These are phyloP conservation scores for Oostethus manadensis DNA, from an alignment of 2,113 vertebrate species.

Conservation along the genomic window DNA sequence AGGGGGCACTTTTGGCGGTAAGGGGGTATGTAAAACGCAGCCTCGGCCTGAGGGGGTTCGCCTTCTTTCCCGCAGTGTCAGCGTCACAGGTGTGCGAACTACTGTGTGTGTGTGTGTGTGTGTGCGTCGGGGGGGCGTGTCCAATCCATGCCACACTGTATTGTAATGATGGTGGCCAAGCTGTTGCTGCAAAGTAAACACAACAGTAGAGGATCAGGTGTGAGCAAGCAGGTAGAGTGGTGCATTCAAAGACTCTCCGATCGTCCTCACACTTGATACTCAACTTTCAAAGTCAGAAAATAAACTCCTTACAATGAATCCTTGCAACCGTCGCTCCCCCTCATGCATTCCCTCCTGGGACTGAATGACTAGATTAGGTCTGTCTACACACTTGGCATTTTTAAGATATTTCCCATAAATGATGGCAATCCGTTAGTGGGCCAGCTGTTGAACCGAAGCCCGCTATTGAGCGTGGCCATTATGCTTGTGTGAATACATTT, in stretches of 20 bases:
- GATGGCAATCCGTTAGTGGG: constrained; percentile 53
- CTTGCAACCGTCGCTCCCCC: constrained; percentile 57
- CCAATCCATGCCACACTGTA: constrained; percentile 63
- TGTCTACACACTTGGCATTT: constrained; percentile 51
- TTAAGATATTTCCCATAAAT: constrained; percentile 62
- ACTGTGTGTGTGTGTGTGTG: constrained; percentile 38
- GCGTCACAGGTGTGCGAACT: constrained; percentile 58
- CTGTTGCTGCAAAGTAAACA: constrained; percentile 45
- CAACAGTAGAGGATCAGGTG: constrained; percentile 20
- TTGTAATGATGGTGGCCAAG: constrained; percentile 44
- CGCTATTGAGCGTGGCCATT: constrained; percentile 55
- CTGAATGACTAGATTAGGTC: constrained; percentile 38
- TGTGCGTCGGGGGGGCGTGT: constrained; percentile 14
- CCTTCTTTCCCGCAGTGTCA: constrained; percentile 49
- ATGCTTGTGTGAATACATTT: constrained; percentile 67
- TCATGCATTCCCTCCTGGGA: constrained; percentile 42
- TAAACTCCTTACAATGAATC: constrained; percentile 30
- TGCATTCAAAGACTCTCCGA: constrained; percentile 16
- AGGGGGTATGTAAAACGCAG: constrained; percentile 19
- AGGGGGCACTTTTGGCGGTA: neutral
- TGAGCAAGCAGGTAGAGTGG: constrained; percentile 6
- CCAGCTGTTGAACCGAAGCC: constrained; percentile 55
- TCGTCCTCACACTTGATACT: constrained; percentile 16
- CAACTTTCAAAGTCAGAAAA: constrained; percentile 41
- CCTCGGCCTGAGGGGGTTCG: constrained; percentile 22